Base-by-base conservation (phyloP, 2,888 invertebrate genomes). In the Eilema depressum region DNA sequence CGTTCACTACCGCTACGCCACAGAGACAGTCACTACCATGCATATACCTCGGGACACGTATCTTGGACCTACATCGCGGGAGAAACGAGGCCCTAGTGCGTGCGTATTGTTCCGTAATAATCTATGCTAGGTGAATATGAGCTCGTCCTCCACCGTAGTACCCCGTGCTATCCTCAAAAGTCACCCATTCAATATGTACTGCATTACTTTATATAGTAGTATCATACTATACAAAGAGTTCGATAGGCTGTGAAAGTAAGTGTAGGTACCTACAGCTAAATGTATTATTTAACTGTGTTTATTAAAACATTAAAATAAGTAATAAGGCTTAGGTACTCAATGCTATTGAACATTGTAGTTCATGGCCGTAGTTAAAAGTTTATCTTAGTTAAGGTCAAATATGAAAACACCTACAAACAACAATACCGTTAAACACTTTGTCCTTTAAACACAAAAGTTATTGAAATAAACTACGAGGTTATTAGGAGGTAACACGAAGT, bases 281-380 rank as follows among this genome's bases (percentile, higher is more conserved):
- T 20, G 41, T 17, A 41, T 41, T 37, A 12, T 37, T 41, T 17
- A 41, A 10, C 17, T n/a, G 20, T 53, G 3, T n/a, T 20, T 37
- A 37, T 37, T 53, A 74, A 72, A 79, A 59, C 69, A 63, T 63
- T 33, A 75, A 25, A 74, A 76, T 61, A 67, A 74, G 41, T 59
- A 60, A 66, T 71, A 76, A 66, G 77, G 70, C 80, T 70, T 82
- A n/a, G n/a, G n/a, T n/a, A 72, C 80, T 71, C 41, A 66, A 64
- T 70, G 73, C 28, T 69, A 69, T 72, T 70, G 41, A 65, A 74
- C 60, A 76, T 70, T 74, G 71, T 82, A 56, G 70, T 68, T 77
- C 70, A 79, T 66, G 80, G 83, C 64, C 69, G 41, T 63, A 68
- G 67, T 72, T 70, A 28, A 73, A 75, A 65, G 25, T 75, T 69